Base-by-base conservation (phyloP, 2,113 vertebrate species). In the Hippocampus zosterae region DNA sequence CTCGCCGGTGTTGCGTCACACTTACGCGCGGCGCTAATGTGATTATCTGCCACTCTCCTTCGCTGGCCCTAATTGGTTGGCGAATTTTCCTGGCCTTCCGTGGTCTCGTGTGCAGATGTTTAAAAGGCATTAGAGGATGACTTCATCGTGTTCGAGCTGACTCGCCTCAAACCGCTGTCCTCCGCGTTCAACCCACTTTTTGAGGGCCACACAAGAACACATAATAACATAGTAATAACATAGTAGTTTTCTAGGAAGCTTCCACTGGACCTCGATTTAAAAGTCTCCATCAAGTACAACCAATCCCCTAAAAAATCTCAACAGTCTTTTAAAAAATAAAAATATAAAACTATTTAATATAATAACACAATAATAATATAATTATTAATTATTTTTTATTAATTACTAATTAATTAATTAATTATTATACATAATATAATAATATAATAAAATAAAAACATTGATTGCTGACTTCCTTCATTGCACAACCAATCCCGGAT, bases 21-120 rank as follows among this genome's bases (percentile, higher is more conserved):
- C 72, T 77, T 75, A 75, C 72, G 67, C 74, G 73, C 73, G 83
- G 74, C 72, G 66, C 69, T 82, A 67, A 83, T 84, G 71, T 88
- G 63, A 85, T 88, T 82, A 81, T 53, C 67, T 71, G 65, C 65
- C 68, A 70, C 77, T 76, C 71, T 46, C 69, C 70, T n/a, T 60
- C 55, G 29, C 63, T 70, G 18, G 21, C 40, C 23, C 63, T 65
- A 65, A 65, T 65, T 65, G 62, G 11, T 65, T 23, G 61, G 61
- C n/a, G 61, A 42, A 41, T 77, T 73, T 71, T 76, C 19, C 71
- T 80, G 59, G 21, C 27, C 23, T 68, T 68, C 40, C 72, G 76
- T 57, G 69, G 69, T 72, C 62, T 83, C 65, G 60, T 62, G 37
- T 60, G 55, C 29, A 75, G 84, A 25, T 57, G 27, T 67, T 61